Base-by-base conservation (phyloP, 92 coral and sea anemone species). In the Phenganax stokvisi region DNA sequence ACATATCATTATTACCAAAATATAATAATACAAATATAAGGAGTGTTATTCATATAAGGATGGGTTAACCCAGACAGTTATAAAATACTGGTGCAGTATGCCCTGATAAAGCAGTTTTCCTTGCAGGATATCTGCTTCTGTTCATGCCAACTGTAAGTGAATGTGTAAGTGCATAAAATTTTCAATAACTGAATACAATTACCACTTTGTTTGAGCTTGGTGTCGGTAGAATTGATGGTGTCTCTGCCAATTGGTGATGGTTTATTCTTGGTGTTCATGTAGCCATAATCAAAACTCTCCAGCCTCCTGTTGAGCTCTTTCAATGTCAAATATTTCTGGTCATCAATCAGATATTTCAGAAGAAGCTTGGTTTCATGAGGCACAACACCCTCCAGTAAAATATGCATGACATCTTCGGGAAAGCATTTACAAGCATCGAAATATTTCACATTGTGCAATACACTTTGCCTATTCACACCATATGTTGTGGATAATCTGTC, bases 171-270 rank as follows among this genome's bases (percentile, higher is more conserved):
- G 5, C 47, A 37, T 37, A 37, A 37, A 37, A 37, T 37, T 37
- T 37, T 37, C 47, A 37, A 5, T 37, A 37, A 5, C 47, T 37
- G 47, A 37, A 37, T 37, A 37, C 47, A 37, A 37, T 37, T 47
- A 77, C 87, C 84, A 77, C 84, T 84, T 74, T 84, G 87, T 84
- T 84, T 84, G 8, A 84, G 51, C 60, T 84, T 84, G 53, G 87
- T 71, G 47, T 84, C 87, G 12, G 68, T 9, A 54, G 76, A 59
- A 79, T 81, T 81, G 17, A 86, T 61, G 57, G 54, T 74, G 53
- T 86, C 88, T 75, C 88, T 86, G 56, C 77, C 62, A 37, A 81
- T 81, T 9, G 77, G 85, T n/a, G 76, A 58, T 86, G 85, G 88
- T 25, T 81, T 86, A 81, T 65, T 71, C 75, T 86, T 86, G 31